Evolutionary conservation across 2,113 vertebrate genomes (phyloP).

Genomic region (Lophochroa leadbeateri): DNA sequence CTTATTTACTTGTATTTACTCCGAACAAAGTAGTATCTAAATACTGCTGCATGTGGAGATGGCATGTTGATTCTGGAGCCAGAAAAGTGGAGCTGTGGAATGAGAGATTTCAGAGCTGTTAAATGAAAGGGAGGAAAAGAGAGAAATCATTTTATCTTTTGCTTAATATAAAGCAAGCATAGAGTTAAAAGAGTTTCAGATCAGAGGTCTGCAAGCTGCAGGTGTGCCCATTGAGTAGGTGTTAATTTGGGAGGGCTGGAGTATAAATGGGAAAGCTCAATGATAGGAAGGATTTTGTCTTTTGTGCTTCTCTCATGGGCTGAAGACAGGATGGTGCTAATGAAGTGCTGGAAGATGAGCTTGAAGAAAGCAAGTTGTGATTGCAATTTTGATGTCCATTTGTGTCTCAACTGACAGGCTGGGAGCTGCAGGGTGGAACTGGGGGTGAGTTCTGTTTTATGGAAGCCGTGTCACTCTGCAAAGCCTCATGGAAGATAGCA

Average conservation of each 20-base stretch:
- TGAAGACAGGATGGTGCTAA: neutral
- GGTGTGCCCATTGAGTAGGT: neutral
- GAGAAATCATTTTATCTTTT: neutral
- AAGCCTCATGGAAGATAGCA: neutral
- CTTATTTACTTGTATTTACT: neutral
- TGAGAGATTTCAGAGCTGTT: neutral
- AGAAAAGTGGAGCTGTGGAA: neutral
- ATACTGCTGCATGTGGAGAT: neutral
- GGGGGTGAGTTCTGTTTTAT: neutral
- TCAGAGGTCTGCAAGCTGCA: neutral
- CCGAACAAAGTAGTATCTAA: neutral
- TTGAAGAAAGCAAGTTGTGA: neutral
- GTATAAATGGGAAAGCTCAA: neutral
- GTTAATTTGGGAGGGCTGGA: neutral
- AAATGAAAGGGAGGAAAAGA: neutral
- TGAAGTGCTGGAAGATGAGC: neutral
- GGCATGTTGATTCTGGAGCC: neutral
- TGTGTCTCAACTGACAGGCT: neutral
- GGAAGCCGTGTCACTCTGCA: neutral
- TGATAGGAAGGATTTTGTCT: rapidly evolving
- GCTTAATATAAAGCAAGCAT: neutral
- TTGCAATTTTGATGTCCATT: neutral
- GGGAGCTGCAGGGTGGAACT: neutral
- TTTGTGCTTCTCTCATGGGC: too few relatives aligned
- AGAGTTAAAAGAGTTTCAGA: neutral